These are phyloP conservation scores for Luffia ferchaultella DNA, from an alignment of 2,888 invertebrate species.

Conservation along the genomic window DNA sequence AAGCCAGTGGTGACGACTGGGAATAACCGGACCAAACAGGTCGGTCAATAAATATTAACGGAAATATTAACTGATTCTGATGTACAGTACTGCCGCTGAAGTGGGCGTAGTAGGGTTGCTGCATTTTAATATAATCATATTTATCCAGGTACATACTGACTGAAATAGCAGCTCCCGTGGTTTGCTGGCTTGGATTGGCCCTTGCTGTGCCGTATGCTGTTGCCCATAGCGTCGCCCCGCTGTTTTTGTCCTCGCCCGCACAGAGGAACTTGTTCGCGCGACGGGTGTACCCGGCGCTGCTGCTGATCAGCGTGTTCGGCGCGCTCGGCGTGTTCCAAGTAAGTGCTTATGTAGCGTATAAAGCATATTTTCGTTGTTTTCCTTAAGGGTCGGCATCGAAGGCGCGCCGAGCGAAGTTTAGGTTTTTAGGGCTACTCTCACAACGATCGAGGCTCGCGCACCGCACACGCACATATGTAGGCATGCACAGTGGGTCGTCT, in stretches of 20 bases:
- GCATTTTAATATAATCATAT: background rate
- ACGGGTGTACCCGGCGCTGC: slow-evolving; percentile 88
- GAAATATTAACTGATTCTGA: background rate
- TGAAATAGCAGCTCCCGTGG: slow-evolving; percentile 89
- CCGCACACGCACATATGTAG: too few species aligned
- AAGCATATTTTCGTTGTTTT: too few species aligned
- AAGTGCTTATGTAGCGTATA: too few species aligned
- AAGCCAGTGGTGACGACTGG: too few species aligned
- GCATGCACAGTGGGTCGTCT: too few species aligned
- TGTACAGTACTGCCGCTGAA: too few species aligned
- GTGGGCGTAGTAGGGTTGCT: too few species aligned
- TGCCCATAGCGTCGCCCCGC: slow-evolving; percentile 79
- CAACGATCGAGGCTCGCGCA: too few species aligned
- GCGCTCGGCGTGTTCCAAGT: slow-evolving; percentile 74
- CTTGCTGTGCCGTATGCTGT: slow-evolving; percentile 93
- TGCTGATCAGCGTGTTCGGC: slow-evolving; percentile 74
- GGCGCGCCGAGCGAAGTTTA: too few species aligned
- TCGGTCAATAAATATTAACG: background rate
- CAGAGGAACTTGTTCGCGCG: slow-evolving; percentile 81
- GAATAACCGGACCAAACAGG: too few species aligned
- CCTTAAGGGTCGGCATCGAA: too few species aligned
- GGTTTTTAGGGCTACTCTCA: too few species aligned
- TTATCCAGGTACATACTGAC: slow-evolving; percentile 73
- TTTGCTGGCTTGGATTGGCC: slow-evolving; percentile 87
- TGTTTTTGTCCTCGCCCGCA: slow-evolving; percentile 70